phyloP scores from a whole-genome alignment of 2,797 vertebrate species.

The Champsocephalus esox region DNA sequence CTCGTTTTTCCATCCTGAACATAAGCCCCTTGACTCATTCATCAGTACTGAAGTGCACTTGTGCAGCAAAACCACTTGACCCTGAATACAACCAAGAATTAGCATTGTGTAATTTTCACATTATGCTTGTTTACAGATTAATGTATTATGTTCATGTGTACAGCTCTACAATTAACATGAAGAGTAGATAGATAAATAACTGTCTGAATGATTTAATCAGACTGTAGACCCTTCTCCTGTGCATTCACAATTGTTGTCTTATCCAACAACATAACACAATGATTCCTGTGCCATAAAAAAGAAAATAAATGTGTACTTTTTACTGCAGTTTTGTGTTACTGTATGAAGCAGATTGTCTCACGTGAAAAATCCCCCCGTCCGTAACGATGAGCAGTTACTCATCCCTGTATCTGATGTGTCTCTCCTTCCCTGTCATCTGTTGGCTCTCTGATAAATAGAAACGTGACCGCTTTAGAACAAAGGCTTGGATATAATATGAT shows the following conservation, averaged over 20 bases:
- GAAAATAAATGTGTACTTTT: too few species aligned
- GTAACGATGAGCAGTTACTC: constrained; percentile 39
- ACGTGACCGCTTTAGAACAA: constrained; percentile 55
- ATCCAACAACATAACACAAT: background rate
- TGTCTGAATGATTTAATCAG: constrained; percentile 24
- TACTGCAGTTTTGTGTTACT: background rate
- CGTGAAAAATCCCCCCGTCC: constrained; percentile 11
- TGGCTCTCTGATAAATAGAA: constrained; percentile 26
- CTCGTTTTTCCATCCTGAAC: constrained; percentile 8
- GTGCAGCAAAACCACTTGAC: constrained; percentile 11
- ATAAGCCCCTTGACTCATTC: constrained; percentile 6
- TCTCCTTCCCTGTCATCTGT: constrained; percentile 12
- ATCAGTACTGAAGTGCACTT: background rate
- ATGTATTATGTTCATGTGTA: background rate
- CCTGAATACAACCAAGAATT: background rate
- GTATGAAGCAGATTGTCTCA: constrained; percentile 18
- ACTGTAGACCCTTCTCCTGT: background rate
- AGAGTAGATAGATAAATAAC: constrained; percentile 6
- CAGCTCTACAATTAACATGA: background rate
- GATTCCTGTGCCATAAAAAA: background rate
- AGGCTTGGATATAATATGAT: constrained; percentile 40
- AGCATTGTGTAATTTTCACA: background rate
- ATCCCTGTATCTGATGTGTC: constrained; percentile 35
- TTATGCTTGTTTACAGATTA: background rate
- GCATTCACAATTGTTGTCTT: constrained; percentile 5